phyloP scores from a whole-genome alignment of 2,113 vertebrate genomes.

The Syngnathus typhle region DNA sequence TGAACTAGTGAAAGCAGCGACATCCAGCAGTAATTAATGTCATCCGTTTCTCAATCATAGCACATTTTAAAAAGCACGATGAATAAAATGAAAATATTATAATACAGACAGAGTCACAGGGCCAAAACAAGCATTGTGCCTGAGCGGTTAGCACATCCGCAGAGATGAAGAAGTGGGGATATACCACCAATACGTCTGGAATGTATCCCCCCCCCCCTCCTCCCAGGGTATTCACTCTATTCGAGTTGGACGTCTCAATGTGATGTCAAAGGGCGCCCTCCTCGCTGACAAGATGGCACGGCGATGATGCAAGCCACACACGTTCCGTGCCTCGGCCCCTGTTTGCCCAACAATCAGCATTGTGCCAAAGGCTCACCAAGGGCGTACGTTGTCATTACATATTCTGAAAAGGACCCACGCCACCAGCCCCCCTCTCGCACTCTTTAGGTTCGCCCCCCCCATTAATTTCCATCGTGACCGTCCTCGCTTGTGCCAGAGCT shows the following conservation, averaged over 20 bases:
- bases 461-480: constrained; percentile 84
- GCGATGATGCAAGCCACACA: constrained; percentile 53
- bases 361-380: constrained; percentile 73
- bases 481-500: constrained; percentile 79
- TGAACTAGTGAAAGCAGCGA: constrained; percentile 25
- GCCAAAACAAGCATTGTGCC: too few species aligned
- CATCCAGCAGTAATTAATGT: constrained; percentile 34
- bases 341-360: constrained; percentile 82
- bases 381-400: constrained; percentile 72
- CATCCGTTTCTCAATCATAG: constrained; percentile 11
- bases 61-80: neutral
- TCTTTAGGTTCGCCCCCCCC: constrained; percentile 41
- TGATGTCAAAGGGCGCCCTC: constrained; percentile 33
- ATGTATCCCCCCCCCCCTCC: neutral
- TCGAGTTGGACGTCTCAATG: neutral
- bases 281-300: constrained; percentile 75
- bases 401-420: constrained; percentile 58
- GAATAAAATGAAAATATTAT: too few species aligned
- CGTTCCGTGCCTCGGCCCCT: constrained; percentile 56
- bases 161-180: too few species aligned
- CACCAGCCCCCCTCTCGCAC: constrained; percentile 46
- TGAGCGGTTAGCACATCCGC: too few species aligned
- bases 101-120: too few species aligned
- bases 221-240: neutral
- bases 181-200: neutral